Conservation (phyloP, 2,797 vertebrate species). For the Schizopygopsis malacanthus region DNA sequence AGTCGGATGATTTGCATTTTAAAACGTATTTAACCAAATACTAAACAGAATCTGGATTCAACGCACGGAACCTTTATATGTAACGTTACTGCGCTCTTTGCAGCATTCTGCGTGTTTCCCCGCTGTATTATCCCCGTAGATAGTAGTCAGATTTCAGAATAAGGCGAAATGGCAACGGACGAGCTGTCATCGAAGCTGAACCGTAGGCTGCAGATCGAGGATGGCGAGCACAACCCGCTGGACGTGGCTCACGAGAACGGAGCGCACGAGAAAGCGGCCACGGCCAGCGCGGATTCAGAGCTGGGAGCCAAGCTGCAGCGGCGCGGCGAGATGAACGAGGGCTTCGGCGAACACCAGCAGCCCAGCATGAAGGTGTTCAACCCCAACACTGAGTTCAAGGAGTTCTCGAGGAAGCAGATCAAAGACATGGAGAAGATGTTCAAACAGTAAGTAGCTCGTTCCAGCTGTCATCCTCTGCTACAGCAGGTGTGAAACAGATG, state of each 20-base stretch:
- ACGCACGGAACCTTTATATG: slow-evolving; percentile 30
- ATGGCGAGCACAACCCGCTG: slow-evolving; percentile 69
- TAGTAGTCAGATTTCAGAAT: slow-evolving; percentile 35
- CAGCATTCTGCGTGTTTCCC: slow-evolving; percentile 40
- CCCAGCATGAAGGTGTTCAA: slow-evolving; percentile 89
- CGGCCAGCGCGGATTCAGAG: slow-evolving; percentile 78
- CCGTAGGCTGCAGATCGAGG: slow-evolving; percentile 85
- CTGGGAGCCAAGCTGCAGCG: slow-evolving; percentile 84
- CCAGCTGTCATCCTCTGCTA: not conserved
- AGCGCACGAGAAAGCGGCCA: slow-evolving; percentile 67
- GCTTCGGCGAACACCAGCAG: slow-evolving; percentile 75
- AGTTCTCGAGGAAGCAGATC: slow-evolving; percentile 94
- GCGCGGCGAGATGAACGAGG: slow-evolving; percentile 83
- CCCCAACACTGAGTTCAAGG: slow-evolving; percentile 93
- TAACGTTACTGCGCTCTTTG: slow-evolving; percentile 18
- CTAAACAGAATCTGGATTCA: slow-evolving; percentile 43
- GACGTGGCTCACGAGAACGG: slow-evolving; percentile 65
- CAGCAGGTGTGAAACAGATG: not conserved
- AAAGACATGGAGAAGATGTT: slow-evolving; percentile 96
- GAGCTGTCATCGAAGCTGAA: slow-evolving; percentile 87
- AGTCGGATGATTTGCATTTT: slow-evolving; percentile 20
- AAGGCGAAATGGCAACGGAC: slow-evolving; percentile 83
- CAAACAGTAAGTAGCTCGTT: slow-evolving; percentile 84
- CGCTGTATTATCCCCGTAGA: slow-evolving; percentile 47
- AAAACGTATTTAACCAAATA: not conserved